Conservation (phyloP, 1,140 invertebrate genomes). For the Drosophila baimaii region DNA sequence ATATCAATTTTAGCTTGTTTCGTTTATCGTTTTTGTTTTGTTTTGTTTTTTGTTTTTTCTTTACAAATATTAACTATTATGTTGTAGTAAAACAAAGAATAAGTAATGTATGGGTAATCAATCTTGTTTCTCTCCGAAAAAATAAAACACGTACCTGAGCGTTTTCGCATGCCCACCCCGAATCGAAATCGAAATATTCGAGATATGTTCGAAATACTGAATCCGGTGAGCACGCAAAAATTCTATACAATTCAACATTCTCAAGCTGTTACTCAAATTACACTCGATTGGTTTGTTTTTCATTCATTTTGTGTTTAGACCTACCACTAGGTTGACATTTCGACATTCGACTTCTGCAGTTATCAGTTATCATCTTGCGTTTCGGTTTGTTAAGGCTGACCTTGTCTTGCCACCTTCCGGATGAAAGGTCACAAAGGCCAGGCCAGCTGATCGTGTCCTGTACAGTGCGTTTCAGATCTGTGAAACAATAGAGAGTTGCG, state of each 20-base stretch:
- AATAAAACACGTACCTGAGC: constrained; percentile 85
- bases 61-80: constrained; percentile 78
- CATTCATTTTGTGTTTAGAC: constrained; percentile 48
- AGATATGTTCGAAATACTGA: background rate
- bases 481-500: background rate
- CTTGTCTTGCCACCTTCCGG: no score
- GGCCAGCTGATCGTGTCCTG: background rate
- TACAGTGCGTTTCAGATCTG: constrained; percentile 23
- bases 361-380: background rate
- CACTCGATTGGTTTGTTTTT: constrained; percentile 72
- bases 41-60: constrained; percentile 37
- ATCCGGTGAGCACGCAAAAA: constrained; percentile 64
- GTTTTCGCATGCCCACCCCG: constrained; percentile 67
- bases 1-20: constrained; percentile 56
- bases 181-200: constrained; percentile 7
- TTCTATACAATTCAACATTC: constrained; percentile 82
- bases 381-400: no score
- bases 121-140: constrained; percentile 87
- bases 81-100: constrained; percentile 80
- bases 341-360: constrained; percentile 60
- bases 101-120: constrained; percentile 85
- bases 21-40: constrained; percentile 16
- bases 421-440: no score
- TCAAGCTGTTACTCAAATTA: constrained; percentile 79
- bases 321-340: constrained; percentile 70